Base-by-base conservation (phyloP, 2,888 invertebrate species). In the Tridacna crocea region DNA sequence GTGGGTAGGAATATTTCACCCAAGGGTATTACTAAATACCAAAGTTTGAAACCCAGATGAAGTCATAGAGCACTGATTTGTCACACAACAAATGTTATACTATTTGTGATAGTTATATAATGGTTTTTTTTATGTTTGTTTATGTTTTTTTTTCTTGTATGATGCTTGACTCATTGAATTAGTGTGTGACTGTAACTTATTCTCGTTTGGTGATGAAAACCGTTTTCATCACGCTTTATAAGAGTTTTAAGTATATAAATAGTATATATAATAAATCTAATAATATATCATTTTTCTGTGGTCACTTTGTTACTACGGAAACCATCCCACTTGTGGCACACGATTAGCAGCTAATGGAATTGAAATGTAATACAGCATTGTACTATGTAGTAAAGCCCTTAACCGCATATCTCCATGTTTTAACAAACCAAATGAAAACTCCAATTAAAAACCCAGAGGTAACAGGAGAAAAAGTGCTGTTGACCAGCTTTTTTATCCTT, bases 71-170 rank as follows among this genome's bases (percentile, higher is more conserved):
- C 78, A 78, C 73, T 83, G 80, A 76, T 73, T 72, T 63, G 61
- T 79, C 76, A 76, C 76, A 78, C 70, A 84, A 78, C 63, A 79
- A 80, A 84, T 58, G 72, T 75, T 51, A 81, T 66, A 79, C 66
- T 83, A 83, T 83, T 78, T 84, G 84, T 84, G 84, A 84, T 84
- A 84, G 84, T 84, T 84, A 61, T 78, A 60, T 19, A 47, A 70
- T 17, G 17, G n/a, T 61, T 55, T 55, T 55, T 55, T 55, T 55
- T 55, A 19, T 36, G 46, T 46, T 47, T 68, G 36, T 27, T 68
- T n/a, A n/a, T n/a, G n/a, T n/a, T 15, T 75, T 63, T 63, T 61
- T 58, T 78, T 78, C 80, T 79, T 77, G 79, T 84, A 75, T 81
- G 76, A 79, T 51, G 84, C 80, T 81, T 79, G 79, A 79, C 72